Base-by-base conservation (phyloP, 2,888 invertebrate genomes). In the Chelonus formosanus region DNA sequence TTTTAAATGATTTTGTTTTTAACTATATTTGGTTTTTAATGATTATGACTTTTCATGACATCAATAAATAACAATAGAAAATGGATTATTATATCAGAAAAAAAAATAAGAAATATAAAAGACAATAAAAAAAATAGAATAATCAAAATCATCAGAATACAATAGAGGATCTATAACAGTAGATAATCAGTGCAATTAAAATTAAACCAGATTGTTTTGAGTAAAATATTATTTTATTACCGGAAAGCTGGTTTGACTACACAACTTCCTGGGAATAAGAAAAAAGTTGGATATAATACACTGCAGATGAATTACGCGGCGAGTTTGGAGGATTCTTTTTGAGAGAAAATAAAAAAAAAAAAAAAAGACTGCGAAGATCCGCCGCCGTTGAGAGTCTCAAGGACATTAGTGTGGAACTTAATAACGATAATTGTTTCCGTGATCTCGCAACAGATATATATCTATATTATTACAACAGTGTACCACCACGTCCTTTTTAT, bases 351-450 rank as follows among this genome's bases (percentile, higher is more conserved):
- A 44, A 10, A 47, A 62, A 56, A 61, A 61, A 61, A 34, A 59
- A 50, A 54, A 44, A 57, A 54, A 55, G 44, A 52, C 44, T 60
- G 40, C 53, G 54, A 56, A 56, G 60, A 45, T 40, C 40, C 40
- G 40, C 40, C 43, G 36, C 52, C 50, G 43, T 52, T 32, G 32
- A 52, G 52, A 61, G 50, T 60, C 45, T 47, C 74, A 74, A 66
- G 65, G 73, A 63, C 71, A 73, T 68, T 31, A 31, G 52, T 31
- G 76, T 65, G 54, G 65, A 76, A 74, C 76, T 78, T 78, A 78
- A 79, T 79, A 78, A 78, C 76, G 76, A 79, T 78, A 75, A 79
- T 79, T 78, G 76, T 78, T 79, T 78, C 77, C 78, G 75, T 74
- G 77, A 77, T 77, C 74, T 64, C 71, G 63, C 73, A 73, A 71